Evolutionary conservation across 1,140 invertebrate species (phyloP).

Genomic region (Drosophila takahashii): DNA sequence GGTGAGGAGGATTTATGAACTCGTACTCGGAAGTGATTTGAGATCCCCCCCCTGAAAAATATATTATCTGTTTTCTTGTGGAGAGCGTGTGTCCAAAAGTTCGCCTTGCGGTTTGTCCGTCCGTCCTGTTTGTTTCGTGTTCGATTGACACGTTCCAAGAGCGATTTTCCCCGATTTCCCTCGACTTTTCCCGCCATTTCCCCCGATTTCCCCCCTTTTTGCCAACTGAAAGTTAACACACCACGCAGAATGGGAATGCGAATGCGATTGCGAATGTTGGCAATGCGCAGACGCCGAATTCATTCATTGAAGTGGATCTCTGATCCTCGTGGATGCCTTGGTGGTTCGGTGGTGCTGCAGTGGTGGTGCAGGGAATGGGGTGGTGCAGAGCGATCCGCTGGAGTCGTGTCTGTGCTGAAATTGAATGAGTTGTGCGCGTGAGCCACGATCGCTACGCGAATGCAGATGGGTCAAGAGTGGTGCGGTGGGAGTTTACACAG

Average conservation of each 20-base stretch:
- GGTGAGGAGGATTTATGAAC: conserved; percentile 59
- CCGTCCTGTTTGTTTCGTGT: conserved; percentile 57
- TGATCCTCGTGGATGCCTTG: conserved; percentile 7
- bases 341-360: not conserved
- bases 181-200: not conserved
- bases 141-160: conserved; percentile 77
- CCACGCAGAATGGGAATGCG: conserved; percentile 44
- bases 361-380: not conserved
- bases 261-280: conserved; percentile 53
- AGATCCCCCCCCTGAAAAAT: not conserved
- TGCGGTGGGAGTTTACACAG: conserved; percentile 1
- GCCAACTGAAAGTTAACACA: conserved; percentile 43
- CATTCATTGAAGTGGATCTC: conserved; percentile 48
- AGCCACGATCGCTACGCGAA: conserved; percentile 65
- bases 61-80: not conserved
- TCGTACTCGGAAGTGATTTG: conserved; percentile 73
- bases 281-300: conserved; percentile 32
- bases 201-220: conserved; percentile 1
- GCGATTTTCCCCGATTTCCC: conserved; percentile 32
- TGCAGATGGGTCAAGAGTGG: conserved; percentile 27
- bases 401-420: conserved; percentile 76
- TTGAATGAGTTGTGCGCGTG: conserved; percentile 83
- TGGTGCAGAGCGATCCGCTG: conserved; percentile 13
- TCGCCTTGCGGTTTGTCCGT: conserved; percentile 15
- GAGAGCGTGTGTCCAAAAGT: conserved; percentile 37